These are phyloP conservation scores for Drosophila aldrichi DNA, from an alignment of 2,888 invertebrate species.

Conservation along the genomic window DNA sequence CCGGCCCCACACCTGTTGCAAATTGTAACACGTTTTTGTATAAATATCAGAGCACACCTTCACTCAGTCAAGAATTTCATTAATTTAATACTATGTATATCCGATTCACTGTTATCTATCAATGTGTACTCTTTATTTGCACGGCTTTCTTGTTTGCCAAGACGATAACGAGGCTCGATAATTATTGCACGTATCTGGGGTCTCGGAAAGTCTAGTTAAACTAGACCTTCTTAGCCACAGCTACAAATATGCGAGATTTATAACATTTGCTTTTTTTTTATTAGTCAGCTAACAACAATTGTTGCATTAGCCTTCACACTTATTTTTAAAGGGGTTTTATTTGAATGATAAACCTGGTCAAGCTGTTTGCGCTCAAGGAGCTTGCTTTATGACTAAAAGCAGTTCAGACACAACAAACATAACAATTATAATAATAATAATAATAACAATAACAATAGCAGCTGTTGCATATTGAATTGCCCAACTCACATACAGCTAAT, in stretches of 20 bases:
- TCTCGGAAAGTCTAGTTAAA: background rate
- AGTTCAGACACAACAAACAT: slow-evolving; percentile 9
- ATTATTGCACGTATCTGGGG: slow-evolving; percentile 30
- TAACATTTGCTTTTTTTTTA: slow-evolving; percentile 3
- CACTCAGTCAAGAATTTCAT: slow-evolving; percentile 30
- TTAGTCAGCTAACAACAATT: slow-evolving; percentile 13
- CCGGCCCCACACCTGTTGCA: slow-evolving; percentile 44
- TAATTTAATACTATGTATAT: slow-evolving; percentile 38
- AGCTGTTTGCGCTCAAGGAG: slow-evolving; percentile 24
- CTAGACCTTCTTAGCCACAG: slow-evolving; percentile 1
- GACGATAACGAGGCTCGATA: slow-evolving; percentile 50
- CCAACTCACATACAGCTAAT: slow-evolving; percentile 23
- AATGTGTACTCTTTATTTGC: slow-evolving; percentile 20
- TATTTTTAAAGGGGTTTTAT: slow-evolving; percentile 3
- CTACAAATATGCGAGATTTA: slow-evolving; percentile 12
- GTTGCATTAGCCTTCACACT: slow-evolving; percentile 43
- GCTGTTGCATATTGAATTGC: slow-evolving; percentile 43
- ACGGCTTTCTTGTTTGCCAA: slow-evolving; percentile 37
- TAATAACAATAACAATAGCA: slow-evolving; percentile 1
- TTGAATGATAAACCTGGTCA: slow-evolving; percentile 10
- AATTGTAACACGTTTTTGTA: slow-evolving; percentile 48
- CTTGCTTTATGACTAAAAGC: slow-evolving; percentile 23
- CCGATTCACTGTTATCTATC: slow-evolving; percentile 45
- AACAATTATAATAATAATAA: slow-evolving; percentile 11
- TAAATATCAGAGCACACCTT: slow-evolving; percentile 20